Conservation (phyloP, 2,797 vertebrate species). For the Anisognathus igniventris region DNA sequence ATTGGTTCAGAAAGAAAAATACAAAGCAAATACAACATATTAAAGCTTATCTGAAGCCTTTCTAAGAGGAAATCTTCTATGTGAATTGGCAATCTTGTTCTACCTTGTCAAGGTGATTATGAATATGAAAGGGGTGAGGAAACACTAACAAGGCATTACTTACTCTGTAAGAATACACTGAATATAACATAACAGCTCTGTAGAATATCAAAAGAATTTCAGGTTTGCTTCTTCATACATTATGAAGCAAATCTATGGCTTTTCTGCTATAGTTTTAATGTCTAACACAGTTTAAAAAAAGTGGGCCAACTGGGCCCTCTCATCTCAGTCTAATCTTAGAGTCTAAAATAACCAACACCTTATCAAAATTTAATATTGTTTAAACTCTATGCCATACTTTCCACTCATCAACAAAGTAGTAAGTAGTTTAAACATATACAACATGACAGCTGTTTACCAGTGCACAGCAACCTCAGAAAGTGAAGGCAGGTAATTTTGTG, state of each 20-base stretch:
- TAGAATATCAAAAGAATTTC: neutral
- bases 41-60: neutral
- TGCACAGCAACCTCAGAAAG: neutral
- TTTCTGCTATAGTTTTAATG: neutral
- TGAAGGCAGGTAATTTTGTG: neutral
- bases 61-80: neutral
- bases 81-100: neutral
- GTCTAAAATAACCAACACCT: neutral
- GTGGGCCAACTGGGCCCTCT: neutral
- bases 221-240: neutral
- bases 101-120: conserved; percentile 5
- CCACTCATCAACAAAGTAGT: neutral
- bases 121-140: neutral
- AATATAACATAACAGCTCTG: neutral
- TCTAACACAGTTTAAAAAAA: neutral
- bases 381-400: neutral
- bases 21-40: neutral
- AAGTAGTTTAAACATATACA: neutral
- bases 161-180: neutral
- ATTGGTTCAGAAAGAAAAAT: neutral
- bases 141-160: neutral
- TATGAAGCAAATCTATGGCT: neutral
- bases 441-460: neutral
- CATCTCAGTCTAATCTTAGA: neutral
- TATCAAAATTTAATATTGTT: neutral